Evolutionary conservation across 92 coral and sea anemone species (phyloP), one percentile per base, ranked within the genome.

Genomic region (Epizoanthus stellaris): DNA sequence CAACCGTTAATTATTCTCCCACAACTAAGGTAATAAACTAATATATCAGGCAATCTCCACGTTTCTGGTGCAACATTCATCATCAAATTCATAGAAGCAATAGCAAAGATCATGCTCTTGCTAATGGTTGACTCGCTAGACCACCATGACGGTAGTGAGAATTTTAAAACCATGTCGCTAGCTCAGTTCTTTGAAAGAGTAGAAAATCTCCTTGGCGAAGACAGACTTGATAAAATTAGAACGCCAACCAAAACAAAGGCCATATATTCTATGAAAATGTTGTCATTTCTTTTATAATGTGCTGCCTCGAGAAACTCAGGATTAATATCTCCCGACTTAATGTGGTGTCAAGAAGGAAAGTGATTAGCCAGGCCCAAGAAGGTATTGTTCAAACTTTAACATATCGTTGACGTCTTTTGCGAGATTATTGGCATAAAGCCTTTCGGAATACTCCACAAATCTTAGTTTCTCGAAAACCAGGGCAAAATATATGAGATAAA

Each of bases 181-280:
- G 69, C 36, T 7, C 19, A 39, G 47, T 62, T 79, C 56, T 63
- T 63, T 79, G 54, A 42, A 63, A 45, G 59, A 64, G 15, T 17
- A 45, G 61, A 79, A 77, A 43, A 43, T 79, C 73, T 63, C 60
- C 72, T n/a, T 21, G 47, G 72, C n/a, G 71, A 79, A 70, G 21
- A 16, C 64, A 63, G 58, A 47, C 2, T 40, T 62, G 25, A 21
- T 64, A 62, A 43, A 52, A 63, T 23, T 9, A 0, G 23, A 38
- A 7, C 17, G 12, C 57, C 30, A 77, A 40, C 47, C 82, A 40
- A 62, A 79, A 79, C 72, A 79, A 63, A 79, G 16, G 73, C 71
- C n/a, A 38, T 59, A 63, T 43, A 67, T 63, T 67, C 39, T 40
- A 36, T 40, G 67, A 57, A 74, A 17, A 77, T 21, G 82, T 30